Evolutionary conservation across 2,888 invertebrate genomes (phyloP), one percentile per base, ranked within the genome.

Genomic region (Catocala nupta): DNA sequence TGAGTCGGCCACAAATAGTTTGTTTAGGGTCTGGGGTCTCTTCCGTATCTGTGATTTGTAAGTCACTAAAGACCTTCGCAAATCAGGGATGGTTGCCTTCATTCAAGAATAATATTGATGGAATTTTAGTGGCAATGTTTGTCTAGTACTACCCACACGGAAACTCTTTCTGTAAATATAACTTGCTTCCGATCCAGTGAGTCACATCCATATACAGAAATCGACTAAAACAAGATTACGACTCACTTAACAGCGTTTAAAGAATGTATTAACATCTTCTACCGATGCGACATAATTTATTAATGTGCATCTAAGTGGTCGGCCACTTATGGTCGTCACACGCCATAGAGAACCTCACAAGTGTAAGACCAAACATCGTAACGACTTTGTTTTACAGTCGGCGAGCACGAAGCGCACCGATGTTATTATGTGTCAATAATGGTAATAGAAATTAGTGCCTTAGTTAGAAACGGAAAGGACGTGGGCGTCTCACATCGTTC

Each of bases 341-440:
- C 81, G 84, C 73, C 64, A 57, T 77, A 76, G 59, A 60, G 57
- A 62, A 61, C 68, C 71, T 79, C 69, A 74, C 74, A 75, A 77
- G 69, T 80, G 75, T 75, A 75, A 81, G 78, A 69, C 81, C 81
- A 85, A 86, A 89, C 85, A 86, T 77, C 73, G 83, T 89, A 87
- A 91, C 88, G 83, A 88, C 83, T 83, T 82, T 82, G 85, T 85
- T 85, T 85, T 82, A 83, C 80, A 84, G 82, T 77, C 85, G 83
- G 84, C 78, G 71, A 77, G 78, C 78, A 78, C 81, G 81, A 81
- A 87, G 85, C 83, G 79, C 65, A 76, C 81, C 83, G 81, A 83
- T 65, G 68, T 88, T 87, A 89, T 87, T 81, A 85, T 76, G 82
- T 86, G 89, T 90, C 88, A 90, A 90, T 88, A 89, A 84, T 81